phyloP scores from a whole-genome alignment of 2,113 vertebrate species.

The Rhineura floridana region DNA sequence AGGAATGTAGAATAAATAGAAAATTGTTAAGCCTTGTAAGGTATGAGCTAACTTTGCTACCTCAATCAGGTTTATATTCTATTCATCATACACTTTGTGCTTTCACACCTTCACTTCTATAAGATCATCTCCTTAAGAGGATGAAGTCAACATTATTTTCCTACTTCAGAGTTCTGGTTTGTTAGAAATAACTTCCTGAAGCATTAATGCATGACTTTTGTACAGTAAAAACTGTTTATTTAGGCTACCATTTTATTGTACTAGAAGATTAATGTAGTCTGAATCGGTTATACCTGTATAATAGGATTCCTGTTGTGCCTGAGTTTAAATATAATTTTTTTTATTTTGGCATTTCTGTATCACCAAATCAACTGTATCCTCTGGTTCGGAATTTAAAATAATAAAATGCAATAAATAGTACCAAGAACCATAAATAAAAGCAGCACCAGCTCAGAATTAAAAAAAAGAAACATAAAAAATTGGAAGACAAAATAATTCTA shows the following conservation, averaged over 20 bases:
- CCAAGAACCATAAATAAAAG: no score
- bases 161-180: constrained; percentile 1
- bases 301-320: background rate
- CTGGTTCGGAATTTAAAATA: no score
- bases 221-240: rapidly evolving
- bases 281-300: background rate
- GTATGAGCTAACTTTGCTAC: background rate
- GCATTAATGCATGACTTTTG: background rate
- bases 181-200: constrained; percentile 13
- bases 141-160: background rate
- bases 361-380: no score
- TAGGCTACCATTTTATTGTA: background rate
- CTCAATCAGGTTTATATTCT: background rate
- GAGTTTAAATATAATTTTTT: constrained; percentile 20
- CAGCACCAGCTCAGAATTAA: no score
- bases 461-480: no score
- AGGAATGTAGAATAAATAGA: background rate
- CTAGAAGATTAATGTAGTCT: background rate
- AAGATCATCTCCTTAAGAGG: background rate
- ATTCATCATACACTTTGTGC: rapidly evolving
- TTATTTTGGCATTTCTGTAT: background rate
- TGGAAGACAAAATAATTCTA: no score
- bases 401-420: no score
- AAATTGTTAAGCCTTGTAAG: background rate
- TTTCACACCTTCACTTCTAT: background rate